phyloP scores from a whole-genome alignment of 2,113 vertebrate species.

The Miniopterus natalensis region DNA sequence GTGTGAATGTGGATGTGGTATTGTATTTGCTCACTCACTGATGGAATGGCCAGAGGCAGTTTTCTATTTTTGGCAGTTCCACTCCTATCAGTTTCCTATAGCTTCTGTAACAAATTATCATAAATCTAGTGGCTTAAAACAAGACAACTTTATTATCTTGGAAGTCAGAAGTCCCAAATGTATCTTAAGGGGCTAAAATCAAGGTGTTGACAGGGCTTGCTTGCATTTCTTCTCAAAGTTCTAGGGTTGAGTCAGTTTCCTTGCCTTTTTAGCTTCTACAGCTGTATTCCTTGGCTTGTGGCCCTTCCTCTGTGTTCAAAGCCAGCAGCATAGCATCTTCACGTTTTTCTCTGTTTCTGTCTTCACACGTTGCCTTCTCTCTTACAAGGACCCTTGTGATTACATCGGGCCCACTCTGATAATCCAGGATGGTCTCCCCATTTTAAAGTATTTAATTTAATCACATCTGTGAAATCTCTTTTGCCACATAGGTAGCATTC shows the following conservation, averaged over 20 bases:
- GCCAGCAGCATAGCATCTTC: neutral
- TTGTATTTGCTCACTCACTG: neutral
- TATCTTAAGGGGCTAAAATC: neutral
- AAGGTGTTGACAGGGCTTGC: neutral
- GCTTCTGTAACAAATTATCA: neutral
- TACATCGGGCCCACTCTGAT: neutral
- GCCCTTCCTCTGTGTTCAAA: constrained; percentile 25
- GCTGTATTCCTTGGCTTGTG: neutral
- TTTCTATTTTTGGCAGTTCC: neutral
- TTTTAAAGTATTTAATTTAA: constrained; percentile 43
- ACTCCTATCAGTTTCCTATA: constrained; percentile 1
- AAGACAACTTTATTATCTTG: neutral
- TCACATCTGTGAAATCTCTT: neutral
- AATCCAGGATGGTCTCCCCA: constrained; percentile 10
- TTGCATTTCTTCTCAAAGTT: neutral
- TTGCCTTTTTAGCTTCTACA: constrained; percentile 19
- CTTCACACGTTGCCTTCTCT: neutral
- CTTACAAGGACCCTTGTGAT: neutral
- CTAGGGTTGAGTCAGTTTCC: neutral
- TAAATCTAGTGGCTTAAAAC: neutral
- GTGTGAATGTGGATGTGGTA: neutral
- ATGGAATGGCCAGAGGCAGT: neutral
- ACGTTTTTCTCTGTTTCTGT: neutral
- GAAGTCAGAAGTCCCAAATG: neutral
- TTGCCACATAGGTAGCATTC: neutral